Evolutionary conservation across 2,888 invertebrate species (phyloP).

Genomic region (Coremacera marginata): DNA sequence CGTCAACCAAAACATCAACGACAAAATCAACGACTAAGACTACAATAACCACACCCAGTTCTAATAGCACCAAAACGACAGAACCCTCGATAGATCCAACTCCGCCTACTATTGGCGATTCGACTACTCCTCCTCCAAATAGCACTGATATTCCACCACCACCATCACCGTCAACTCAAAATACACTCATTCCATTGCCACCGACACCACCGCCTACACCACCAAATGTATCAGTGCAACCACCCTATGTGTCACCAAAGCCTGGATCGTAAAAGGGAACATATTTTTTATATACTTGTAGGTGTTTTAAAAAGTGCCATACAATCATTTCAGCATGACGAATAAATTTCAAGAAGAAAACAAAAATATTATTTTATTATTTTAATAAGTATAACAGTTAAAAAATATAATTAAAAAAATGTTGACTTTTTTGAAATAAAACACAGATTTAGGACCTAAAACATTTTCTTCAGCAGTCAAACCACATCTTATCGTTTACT

Average conservation of each 20-base stretch:
- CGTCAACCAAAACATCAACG: constrained; percentile 15
- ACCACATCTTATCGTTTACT: no score
- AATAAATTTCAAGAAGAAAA: no score
- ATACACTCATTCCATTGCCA: constrained; percentile 50
- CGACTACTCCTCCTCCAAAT: constrained; percentile 48
- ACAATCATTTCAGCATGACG: no score
- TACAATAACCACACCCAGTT: constrained; percentile 1
- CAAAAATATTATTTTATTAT: no score
- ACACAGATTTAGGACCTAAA: no score
- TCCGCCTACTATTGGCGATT: neutral
- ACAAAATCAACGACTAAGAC: constrained; percentile 21
- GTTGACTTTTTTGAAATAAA: no score
- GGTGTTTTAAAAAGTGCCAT: no score
- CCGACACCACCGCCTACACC: constrained; percentile 55
- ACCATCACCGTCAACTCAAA: constrained; percentile 49
- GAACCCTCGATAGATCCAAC: constrained; percentile 3
- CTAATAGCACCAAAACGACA: constrained; percentile 49
- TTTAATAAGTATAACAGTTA: neutral
- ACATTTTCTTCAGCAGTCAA: no score
- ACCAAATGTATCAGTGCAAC: constrained; percentile 41
- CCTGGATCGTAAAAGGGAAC: no score
- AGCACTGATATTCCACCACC: constrained; percentile 51
- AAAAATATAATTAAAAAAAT: no score
- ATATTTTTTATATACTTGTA: no score
- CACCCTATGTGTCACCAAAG: constrained; percentile 31